Evolutionary conservation across 2,797 vertebrate species (phyloP), one percentile per base, ranked within the genome.

Genomic region (Euthynnus affinis): DNA sequence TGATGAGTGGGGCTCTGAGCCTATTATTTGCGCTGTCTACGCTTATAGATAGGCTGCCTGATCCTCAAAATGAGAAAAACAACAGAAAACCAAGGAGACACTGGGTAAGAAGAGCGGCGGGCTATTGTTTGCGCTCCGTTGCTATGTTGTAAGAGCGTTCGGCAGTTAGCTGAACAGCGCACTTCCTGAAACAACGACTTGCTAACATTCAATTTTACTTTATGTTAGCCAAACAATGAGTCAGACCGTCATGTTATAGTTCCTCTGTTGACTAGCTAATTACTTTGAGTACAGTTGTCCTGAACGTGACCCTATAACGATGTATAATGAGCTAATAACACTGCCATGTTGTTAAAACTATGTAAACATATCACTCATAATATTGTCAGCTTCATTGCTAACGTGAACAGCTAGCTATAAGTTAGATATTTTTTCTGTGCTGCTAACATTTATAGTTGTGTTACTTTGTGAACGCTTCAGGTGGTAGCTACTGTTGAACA

Each of bases 171-270:
- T 78, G 53, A 76, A 80, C 48, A 55, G 29, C 18, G 6, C 61
- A 85, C 88, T 91, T 92, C 91, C 90, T 83, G 86, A 71, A 84
- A 81, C 59, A 61, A 17, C 23, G 12, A 15, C 62, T 20, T 34
- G 59, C 55, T 78, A 72, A 51, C 52, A n/a, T 67, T 48, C n/a
- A 23, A 1, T 40, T 32, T 32, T 56, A 34, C 55, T 22, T 9
- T 17, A 25, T 1, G 8, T 22, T 29, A 52, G 18, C 12, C 9
- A 3, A 46, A 18, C 14, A 25, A 3, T 34, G 4, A 49, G 14
- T n/a, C 14, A n/a, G 0, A 9, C 4, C 9, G 2, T 5, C 44
- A 6, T 46, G 2, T 18, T 20, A 7, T 48, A 9, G n/a, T 1
- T 2, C 12, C 14, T 15, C 1, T 34, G 5, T 5, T 22, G 40